Evolutionary conservation across 2,797 vertebrate species (phyloP).

Genomic region (Eleutherodactylus coqui): DNA sequence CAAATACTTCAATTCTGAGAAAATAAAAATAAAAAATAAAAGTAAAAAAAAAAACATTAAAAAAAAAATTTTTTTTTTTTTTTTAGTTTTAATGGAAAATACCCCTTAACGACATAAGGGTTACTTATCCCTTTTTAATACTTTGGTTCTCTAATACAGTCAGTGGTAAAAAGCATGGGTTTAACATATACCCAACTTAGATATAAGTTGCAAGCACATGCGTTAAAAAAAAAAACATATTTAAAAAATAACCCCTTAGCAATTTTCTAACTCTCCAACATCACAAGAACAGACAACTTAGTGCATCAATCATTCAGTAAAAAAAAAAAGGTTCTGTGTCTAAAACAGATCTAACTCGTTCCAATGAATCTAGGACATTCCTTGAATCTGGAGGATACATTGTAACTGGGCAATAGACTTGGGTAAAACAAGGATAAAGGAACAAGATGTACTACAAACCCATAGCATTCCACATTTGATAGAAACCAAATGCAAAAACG

Average conservation of each 20-base stretch:
- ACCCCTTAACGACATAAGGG: constrained; percentile 80
- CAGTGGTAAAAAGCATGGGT: constrained; percentile 86
- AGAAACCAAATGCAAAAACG: constrained; percentile 83
- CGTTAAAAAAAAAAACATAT: constrained; percentile 82
- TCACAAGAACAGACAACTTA: constrained; percentile 86
- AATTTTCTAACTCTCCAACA: constrained; percentile 82
- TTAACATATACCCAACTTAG: constrained; percentile 85
- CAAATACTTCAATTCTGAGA: constrained; percentile 83
- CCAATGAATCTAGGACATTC: constrained; percentile 83
- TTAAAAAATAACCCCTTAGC: constrained; percentile 76
- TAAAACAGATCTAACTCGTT: constrained; percentile 82
- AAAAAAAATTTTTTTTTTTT: constrained; percentile 68
- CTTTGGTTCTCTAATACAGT: constrained; percentile 90
- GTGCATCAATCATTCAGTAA: constrained; percentile 83
- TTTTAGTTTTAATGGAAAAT: constrained; percentile 80
- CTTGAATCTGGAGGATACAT: constrained; percentile 86
- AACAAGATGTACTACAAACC: constrained; percentile 86
- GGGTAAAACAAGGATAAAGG: constrained; percentile 64
- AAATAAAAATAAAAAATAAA: constrained; percentile 65
- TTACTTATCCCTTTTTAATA: constrained; percentile 81
- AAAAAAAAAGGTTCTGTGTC: constrained; percentile 79
- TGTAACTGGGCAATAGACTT: constrained; percentile 84
- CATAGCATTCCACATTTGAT: constrained; percentile 85
- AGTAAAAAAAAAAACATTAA: constrained; percentile 41
- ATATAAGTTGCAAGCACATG: constrained; percentile 91